phyloP scores from a whole-genome alignment of 2,797 vertebrate genomes.

The Notolepis coatsorum region DNA sequence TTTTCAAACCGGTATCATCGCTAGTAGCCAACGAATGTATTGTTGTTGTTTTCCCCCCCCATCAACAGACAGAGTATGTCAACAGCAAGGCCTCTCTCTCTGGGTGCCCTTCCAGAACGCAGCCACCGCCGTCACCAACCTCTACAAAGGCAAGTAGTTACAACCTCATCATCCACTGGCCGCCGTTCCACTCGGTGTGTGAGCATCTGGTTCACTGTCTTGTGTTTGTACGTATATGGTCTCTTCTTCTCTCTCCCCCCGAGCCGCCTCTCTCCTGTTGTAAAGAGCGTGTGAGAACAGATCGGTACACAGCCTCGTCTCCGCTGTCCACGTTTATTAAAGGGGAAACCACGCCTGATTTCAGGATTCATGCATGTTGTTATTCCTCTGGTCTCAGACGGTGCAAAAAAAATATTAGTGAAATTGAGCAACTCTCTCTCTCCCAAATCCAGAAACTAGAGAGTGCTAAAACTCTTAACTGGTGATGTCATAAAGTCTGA shows the following conservation, averaged over 20 bases:
- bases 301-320: background rate
- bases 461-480: no score
- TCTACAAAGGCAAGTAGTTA: conserved; percentile 93
- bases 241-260: conserved; percentile 48
- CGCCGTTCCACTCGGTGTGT: background rate
- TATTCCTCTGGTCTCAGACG: no score
- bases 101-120: conserved; percentile 99
- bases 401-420: no score
- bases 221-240: background rate
- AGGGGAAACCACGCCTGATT: no score
- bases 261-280: no score
- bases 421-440: no score
- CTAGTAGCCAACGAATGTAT: background rate
- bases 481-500: no score
- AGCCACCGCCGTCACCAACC: conserved; percentile 97
- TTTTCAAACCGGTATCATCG: no score
- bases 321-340: background rate
- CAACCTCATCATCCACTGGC: background rate
- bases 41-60: background rate
- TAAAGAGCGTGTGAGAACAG: background rate
- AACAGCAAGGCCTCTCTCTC: conserved; percentile 97
- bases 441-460: no score
- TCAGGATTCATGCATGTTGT: no score
- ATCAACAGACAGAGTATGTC: conserved; percentile 93
- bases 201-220: background rate